phyloP scores from a whole-genome alignment of 2,888 invertebrate genomes.

The Drosophila putrida region DNA sequence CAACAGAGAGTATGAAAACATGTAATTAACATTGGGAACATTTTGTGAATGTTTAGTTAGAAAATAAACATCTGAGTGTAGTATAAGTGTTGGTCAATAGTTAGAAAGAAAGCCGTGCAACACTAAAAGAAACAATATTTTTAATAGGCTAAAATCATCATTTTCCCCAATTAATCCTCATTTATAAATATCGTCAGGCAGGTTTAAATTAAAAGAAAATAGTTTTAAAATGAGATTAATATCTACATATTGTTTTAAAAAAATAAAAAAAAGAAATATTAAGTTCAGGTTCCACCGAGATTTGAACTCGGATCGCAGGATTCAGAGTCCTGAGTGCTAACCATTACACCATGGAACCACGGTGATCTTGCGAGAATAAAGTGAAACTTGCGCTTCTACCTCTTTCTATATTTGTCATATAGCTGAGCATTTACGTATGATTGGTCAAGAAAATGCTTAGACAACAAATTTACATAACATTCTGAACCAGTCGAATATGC shows the following conservation, averaged over 20 bases:
- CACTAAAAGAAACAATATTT: neutral
- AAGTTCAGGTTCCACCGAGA: constrained; percentile 84
- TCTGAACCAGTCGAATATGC: neutral
- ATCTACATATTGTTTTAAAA: neutral
- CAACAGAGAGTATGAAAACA: neutral
- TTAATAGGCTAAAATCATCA: neutral
- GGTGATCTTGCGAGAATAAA: neutral
- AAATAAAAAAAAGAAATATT: constrained; percentile 1
- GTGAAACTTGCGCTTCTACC: constrained; percentile 14
- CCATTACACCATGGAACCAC: constrained; percentile 87
- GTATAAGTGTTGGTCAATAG: neutral
- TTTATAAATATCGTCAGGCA: neutral
- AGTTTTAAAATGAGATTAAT: neutral
- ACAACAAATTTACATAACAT: constrained; percentile 3
- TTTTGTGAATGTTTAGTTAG: neutral
- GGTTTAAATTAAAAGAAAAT: neutral
- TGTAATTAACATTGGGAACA: neutral
- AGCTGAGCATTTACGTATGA: neutral
- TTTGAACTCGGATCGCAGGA: constrained; percentile 86
- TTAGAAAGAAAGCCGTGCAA: neutral
- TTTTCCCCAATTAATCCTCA: neutral
- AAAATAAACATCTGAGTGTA: neutral
- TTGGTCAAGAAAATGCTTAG: constrained; percentile 13
- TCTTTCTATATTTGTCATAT: constrained; percentile 13
- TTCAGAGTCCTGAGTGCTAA: constrained; percentile 87